A percentile compares a stretch with the other conserved stretches of the same genome.
Evolutionary conservation across 2,113 vertebrate species (phyloP).

Genomic region (Zosterops hypoxanthus): DNA sequence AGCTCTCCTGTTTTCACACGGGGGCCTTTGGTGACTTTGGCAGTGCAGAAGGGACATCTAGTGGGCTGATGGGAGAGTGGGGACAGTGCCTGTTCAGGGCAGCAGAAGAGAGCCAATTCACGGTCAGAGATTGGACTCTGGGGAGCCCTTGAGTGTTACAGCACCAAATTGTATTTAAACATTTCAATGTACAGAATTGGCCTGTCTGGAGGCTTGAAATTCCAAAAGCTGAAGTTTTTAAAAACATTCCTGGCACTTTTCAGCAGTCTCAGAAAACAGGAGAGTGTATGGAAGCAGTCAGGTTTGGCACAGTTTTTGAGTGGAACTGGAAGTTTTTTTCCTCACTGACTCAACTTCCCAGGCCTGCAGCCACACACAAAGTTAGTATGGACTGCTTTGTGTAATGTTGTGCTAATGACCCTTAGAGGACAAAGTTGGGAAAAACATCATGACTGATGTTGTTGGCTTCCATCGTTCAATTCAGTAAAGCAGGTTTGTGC

Average conservation of each 20-base stretch:
- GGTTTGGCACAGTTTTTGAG: background rate
- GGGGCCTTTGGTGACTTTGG: background rate
- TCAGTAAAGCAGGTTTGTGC: background rate
- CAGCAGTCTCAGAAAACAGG: background rate
- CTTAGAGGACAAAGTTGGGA: background rate
- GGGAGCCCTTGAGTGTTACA: background rate
- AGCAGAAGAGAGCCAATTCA: background rate
- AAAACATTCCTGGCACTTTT: background rate
- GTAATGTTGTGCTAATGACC: background rate
- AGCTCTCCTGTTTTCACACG: background rate
- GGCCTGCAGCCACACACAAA: background rate
- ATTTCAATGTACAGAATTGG: background rate
- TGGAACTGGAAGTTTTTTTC: background rate
- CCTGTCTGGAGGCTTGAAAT: background rate
- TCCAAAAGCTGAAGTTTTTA: background rate
- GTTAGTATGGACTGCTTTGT: background rate
- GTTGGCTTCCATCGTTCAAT: background rate
- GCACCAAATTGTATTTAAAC: background rate
- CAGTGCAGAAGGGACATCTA: slow-evolving; percentile 29
- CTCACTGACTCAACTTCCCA: background rate
- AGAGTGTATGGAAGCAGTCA: background rate
- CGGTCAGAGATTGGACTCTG: background rate
- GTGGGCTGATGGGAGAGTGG: background rate
- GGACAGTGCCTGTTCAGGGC: background rate
- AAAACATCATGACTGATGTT: background rate